Evolutionary conservation across 2,888 invertebrate species (phyloP).

Genomic region (Dascillus cervinus): DNA sequence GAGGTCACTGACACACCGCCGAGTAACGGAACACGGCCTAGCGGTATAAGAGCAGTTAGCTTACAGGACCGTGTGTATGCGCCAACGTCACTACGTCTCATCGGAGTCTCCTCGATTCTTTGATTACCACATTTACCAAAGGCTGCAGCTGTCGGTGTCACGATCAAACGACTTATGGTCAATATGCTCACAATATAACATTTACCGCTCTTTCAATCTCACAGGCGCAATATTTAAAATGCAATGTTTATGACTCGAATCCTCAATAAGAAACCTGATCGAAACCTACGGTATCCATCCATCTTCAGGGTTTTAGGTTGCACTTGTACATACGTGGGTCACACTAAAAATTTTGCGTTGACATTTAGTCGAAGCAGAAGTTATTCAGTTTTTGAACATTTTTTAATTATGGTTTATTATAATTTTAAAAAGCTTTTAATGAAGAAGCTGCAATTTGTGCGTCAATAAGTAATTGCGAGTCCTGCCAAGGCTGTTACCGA

Average conservation of each 20-base stretch:
- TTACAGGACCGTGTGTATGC: slow-evolving; percentile 43
- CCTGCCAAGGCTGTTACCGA: too few relatives aligned
- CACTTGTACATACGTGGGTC: too few relatives aligned
- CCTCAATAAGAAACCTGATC: too few relatives aligned
- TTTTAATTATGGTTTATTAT: too few relatives aligned
- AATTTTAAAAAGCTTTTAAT: too few relatives aligned
- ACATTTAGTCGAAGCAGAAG: too few relatives aligned
- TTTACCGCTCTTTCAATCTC: background rate
- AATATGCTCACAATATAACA: slow-evolving; percentile 8
- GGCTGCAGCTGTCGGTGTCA: slow-evolving; percentile 17
- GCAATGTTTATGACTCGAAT: background rate
- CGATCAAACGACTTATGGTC: slow-evolving; percentile 12
- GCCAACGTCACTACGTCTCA: slow-evolving; percentile 25
- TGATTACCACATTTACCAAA: slow-evolving; percentile 9
- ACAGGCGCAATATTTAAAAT: background rate
- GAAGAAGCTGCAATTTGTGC: too few relatives aligned
- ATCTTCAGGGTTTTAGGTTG: too few relatives aligned
- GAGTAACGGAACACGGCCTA: slow-evolving; percentile 38
- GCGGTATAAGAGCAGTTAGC: slow-evolving; percentile 44
- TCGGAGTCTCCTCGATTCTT: slow-evolving; percentile 21
- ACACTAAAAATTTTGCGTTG: too few relatives aligned
- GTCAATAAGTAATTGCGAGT: too few relatives aligned
- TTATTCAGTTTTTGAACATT: too few relatives aligned
- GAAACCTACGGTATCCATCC: too few relatives aligned
- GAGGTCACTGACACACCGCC: slow-evolving; percentile 40